Evolutionary conservation across 2,888 invertebrate genomes (phyloP).

Genomic region (Scotopteryx bipunctaria): DNA sequence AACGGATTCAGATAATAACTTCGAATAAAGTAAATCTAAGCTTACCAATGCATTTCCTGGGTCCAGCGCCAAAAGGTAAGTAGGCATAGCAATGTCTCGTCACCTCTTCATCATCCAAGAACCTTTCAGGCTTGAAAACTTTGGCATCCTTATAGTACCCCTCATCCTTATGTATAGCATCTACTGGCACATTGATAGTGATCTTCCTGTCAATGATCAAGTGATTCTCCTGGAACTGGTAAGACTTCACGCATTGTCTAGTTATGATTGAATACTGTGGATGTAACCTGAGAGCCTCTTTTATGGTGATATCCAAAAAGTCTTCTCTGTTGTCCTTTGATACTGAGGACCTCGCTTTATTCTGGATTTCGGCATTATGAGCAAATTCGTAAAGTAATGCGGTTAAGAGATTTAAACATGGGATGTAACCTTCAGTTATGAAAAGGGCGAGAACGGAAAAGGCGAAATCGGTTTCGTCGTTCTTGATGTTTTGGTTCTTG

Average conservation of each 20-base stretch:
- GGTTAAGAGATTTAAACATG: slow-evolving; percentile 63
- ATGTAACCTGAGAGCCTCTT: slow-evolving; percentile 70
- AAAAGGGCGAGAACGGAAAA: slow-evolving; percentile 62
- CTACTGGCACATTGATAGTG: slow-evolving; percentile 66
- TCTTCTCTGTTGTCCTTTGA: slow-evolving; percentile 51
- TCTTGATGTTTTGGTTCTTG: slow-evolving; percentile 48
- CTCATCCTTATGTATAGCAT: slow-evolving; percentile 65
- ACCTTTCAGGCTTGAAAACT: slow-evolving; percentile 68
- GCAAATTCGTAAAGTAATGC: slow-evolving; percentile 67
- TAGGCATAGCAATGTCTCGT: slow-evolving; percentile 55
- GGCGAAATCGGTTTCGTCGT: slow-evolving; percentile 54
- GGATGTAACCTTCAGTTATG: slow-evolving; percentile 71
- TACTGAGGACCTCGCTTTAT: slow-evolving; percentile 54
- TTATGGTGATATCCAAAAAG: slow-evolving; percentile 63
- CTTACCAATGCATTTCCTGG: slow-evolving; percentile 75
- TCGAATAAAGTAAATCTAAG: slow-evolving; percentile 4
- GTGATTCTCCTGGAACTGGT: slow-evolving; percentile 61
- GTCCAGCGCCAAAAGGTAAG: slow-evolving; percentile 74
- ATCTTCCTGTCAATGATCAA: slow-evolving; percentile 65
- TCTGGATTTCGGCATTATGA: slow-evolving; percentile 56
- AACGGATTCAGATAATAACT: background rate
- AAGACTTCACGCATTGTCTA: slow-evolving; percentile 66
- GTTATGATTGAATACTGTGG: slow-evolving; percentile 68
- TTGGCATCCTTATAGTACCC: slow-evolving; percentile 59
- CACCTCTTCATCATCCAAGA: slow-evolving; percentile 51